Conservation (phyloP, 2,113 vertebrate species). For the Platichthys flesus region DNA sequence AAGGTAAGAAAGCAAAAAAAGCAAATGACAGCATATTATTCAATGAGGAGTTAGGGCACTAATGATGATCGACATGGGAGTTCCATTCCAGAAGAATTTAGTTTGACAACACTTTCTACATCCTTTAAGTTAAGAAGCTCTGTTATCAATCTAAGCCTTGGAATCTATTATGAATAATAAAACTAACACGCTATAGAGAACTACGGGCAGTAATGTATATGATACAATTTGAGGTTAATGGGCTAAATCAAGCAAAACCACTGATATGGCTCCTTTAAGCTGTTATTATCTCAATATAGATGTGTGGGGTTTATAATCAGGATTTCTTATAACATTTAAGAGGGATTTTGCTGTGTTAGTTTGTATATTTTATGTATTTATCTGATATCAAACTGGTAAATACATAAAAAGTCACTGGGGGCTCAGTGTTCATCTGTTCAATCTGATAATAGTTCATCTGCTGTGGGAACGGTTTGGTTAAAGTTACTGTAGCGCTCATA, state of each 20-base stretch:
- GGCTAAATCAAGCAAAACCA: slow-evolving; percentile 40
- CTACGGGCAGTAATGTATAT: neutral
- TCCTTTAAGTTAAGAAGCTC: neutral
- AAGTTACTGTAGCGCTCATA: slow-evolving; percentile 1
- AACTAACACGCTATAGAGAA: slow-evolving; percentile 4
- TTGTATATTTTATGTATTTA: neutral
- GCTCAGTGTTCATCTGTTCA: no score
- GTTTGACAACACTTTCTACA: slow-evolving; percentile 20
- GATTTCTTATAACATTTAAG: no score
- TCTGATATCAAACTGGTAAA: no score
- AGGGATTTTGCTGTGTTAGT: no score
- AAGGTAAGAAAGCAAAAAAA: neutral
- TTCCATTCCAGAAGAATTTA: neutral
- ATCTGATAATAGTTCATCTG: no score
- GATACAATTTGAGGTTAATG: slow-evolving; percentile 40
- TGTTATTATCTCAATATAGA: slow-evolving; percentile 16
- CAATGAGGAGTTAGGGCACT: no score
- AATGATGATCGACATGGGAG: neutral
- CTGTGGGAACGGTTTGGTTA: no score
- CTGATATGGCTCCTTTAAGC: slow-evolving; percentile 20
- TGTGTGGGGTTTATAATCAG: neutral
- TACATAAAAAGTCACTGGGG: no score
- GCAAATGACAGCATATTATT: neutral
- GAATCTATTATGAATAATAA: slow-evolving; percentile 31
- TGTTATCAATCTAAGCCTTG: slow-evolving; percentile 18